phyloP scores from a whole-genome alignment of 2,888 invertebrate species.

The Hemithea aestivaria region DNA sequence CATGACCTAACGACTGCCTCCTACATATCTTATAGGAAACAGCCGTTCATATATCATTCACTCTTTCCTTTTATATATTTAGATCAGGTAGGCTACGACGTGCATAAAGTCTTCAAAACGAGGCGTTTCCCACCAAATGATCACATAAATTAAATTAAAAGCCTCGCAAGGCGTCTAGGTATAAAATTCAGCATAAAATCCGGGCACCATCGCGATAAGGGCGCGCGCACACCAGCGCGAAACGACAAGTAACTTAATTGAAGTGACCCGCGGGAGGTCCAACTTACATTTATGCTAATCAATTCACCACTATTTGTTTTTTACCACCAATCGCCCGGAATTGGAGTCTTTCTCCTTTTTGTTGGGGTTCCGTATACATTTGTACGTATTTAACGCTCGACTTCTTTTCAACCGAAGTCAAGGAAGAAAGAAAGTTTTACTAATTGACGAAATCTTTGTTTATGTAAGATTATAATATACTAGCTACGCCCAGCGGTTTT shows the following conservation, averaged over 20 bases:
- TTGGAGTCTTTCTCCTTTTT: constrained; percentile 48
- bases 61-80: no score
- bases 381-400: no score
- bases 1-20: no score
- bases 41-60: no score
- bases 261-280: constrained; percentile 67
- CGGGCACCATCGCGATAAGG: constrained; percentile 61
- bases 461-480: no score
- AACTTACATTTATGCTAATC: constrained; percentile 75
- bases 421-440: no score
- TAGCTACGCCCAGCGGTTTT: no score
- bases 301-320: constrained; percentile 70
- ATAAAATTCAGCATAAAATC: constrained; percentile 58
- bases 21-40: no score
- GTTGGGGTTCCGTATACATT: constrained; percentile 39
- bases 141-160: constrained; percentile 18
- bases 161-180: constrained; percentile 37
- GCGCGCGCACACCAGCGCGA: constrained; percentile 62
- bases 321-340: constrained; percentile 64
- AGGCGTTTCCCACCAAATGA: constrained; percentile 20
- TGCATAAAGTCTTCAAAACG: not conserved
- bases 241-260: constrained; percentile 78
- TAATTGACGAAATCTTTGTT: no score
- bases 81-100: no score
- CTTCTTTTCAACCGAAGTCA: no score